A percentile compares a stretch with the other conserved stretches of the same genome.
Evolutionary conservation across 2,888 invertebrate genomes (phyloP).

Genomic region (Nomada flava): DNA sequence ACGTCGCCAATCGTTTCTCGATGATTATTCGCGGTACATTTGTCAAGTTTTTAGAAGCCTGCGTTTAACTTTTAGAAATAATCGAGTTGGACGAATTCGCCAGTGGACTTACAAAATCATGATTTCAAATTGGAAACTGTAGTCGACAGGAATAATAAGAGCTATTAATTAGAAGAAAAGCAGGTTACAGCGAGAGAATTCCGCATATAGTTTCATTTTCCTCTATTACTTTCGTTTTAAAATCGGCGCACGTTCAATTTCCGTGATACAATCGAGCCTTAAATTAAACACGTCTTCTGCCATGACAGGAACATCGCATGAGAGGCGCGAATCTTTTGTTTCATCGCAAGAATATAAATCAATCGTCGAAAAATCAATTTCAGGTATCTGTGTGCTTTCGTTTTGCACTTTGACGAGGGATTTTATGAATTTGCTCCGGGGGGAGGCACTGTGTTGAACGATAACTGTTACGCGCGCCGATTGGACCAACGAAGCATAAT

Average conservation of each 20-base stretch:
- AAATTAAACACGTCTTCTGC: background rate
- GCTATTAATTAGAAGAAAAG: background rate
- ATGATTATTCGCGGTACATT: too few relatives aligned
- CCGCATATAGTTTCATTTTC: too few relatives aligned
- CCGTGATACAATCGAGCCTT: background rate
- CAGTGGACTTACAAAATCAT: too few relatives aligned
- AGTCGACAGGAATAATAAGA: background rate
- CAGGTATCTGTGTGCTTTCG: background rate
- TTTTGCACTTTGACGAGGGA: background rate
- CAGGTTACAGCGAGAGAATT: background rate
- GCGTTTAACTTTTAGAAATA: too few relatives aligned
- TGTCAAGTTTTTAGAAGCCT: too few relatives aligned
- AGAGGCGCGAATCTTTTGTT: too few relatives aligned
- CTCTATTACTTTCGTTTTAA: too few relatives aligned
- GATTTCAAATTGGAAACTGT: too few relatives aligned
- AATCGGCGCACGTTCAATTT: background rate
- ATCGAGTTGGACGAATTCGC: too few relatives aligned
- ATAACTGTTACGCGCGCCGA: background rate
- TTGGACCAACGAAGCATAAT: background rate
- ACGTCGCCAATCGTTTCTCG: too few relatives aligned
- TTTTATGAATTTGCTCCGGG: background rate
- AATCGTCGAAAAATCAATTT: background rate
- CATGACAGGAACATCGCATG: too few relatives aligned
- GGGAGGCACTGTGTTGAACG: background rate
- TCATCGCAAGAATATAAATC: too few relatives aligned